These are phyloP conservation scores for Capricornis sumatraensis DNA, from an alignment of 2,113 vertebrate species.

Conservation along the genomic window DNA sequence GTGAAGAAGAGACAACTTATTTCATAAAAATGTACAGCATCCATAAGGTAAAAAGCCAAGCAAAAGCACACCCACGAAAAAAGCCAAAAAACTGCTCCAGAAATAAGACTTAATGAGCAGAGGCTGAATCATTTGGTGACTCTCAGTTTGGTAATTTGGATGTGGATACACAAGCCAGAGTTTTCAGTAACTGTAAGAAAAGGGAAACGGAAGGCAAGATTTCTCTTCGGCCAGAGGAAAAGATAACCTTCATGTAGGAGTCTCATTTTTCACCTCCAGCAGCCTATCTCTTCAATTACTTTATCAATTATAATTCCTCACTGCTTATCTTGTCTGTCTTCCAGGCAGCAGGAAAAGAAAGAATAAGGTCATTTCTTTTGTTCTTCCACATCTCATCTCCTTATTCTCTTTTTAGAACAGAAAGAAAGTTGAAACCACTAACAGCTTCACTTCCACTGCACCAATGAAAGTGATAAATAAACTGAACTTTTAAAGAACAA, in stretches of 20 bases:
- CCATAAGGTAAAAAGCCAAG: neutral
- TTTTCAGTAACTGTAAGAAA: neutral
- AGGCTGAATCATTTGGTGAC: neutral
- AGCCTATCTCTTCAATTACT: constrained; percentile 23
- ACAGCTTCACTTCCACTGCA: neutral
- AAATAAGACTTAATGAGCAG: neutral
- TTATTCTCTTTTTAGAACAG: constrained; percentile 13
- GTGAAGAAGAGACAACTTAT: neutral
- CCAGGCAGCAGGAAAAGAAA: constrained; percentile 32
- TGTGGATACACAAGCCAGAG: neutral
- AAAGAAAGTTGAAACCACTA: neutral
- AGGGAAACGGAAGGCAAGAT: neutral
- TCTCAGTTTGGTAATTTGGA: neutral
- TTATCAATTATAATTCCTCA: constrained; percentile 45
- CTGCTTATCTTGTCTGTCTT: constrained; percentile 54
- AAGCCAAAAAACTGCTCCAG: neutral
- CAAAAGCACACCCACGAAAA: neutral
- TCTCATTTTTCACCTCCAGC: constrained; percentile 44
- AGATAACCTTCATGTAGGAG: constrained; percentile 39
- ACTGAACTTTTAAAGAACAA: neutral
- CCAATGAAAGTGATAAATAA: neutral
- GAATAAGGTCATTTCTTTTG: constrained; percentile 23
- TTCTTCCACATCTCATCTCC: neutral
- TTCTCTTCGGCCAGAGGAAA: constrained; percentile 20
- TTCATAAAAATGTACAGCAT: constrained; percentile 8